Evolutionary conservation across 2,888 invertebrate species (phyloP).

Genomic region (Salpingus planirostris): DNA sequence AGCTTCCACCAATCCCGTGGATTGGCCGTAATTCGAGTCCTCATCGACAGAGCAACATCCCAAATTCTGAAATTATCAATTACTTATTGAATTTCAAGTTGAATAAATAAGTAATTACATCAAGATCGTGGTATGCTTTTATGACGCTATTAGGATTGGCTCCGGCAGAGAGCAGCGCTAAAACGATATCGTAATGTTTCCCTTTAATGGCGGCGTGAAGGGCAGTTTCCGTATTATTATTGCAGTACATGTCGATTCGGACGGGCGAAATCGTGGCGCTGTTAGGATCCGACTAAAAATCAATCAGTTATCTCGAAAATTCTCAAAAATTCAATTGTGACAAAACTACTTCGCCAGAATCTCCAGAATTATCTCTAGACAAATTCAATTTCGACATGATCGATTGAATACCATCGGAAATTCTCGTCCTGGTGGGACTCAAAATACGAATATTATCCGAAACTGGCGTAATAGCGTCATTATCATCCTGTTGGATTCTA

Average conservation of each 20-base stretch:
- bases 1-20: constrained; percentile 59
- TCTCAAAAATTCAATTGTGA: not conserved
- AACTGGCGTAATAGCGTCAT: constrained; percentile 33
- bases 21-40: constrained; percentile 41
- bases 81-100: too few species aligned
- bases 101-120: too few species aligned
- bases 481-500: constrained; percentile 41
- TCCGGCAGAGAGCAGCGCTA: constrained; percentile 62
- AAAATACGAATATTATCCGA: constrained; percentile 29
- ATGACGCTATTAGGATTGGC: constrained; percentile 73
- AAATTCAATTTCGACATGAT: constrained; percentile 77
- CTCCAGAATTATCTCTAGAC: constrained; percentile 44
- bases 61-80: too few species aligned
- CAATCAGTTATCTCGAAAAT: too few species aligned
- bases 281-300: constrained; percentile 26
- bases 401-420: constrained; percentile 82
- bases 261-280: constrained; percentile 55
- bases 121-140: constrained; percentile 43
- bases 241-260: constrained; percentile 64
- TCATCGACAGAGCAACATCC: constrained; percentile 42
- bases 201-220: constrained; percentile 74
- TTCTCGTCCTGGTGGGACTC: constrained; percentile 59
- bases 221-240: constrained; percentile 71
- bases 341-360: constrained; percentile 36
- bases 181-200: constrained; percentile 62